Evolutionary conservation across 2,797 vertebrate genomes (phyloP), one percentile per base, ranked within the genome.

Genomic region (Gorsachius magnificus): DNA sequence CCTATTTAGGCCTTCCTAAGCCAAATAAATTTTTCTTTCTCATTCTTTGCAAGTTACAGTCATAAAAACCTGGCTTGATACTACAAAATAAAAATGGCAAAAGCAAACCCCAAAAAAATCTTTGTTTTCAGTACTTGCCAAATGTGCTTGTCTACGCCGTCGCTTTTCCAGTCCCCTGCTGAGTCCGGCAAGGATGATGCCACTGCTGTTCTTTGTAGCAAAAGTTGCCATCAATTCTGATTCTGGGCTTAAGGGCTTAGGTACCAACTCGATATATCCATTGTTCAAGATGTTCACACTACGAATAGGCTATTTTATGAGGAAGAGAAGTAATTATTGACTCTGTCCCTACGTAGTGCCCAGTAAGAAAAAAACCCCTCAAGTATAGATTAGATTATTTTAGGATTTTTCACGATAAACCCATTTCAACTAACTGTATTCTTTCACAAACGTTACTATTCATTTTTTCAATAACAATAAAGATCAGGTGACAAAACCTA

Each of bases 151-250:
- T 35, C 96, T 95, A 10, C 94, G 96, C 11, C 33, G 95, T 22
- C 97, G 97, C 70, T 95, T 98, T 53, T 97, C 92, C 9, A 60
- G 31, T 16, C 91, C 78, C 13, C 96, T 96, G 86, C 97, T 98
- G 45, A 99, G 95, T 20, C 98, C 98, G 19, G 98, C 98, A 89
- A 99, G 95, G 80, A 99, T 98, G 81, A 99, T 80, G 46, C 99
- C 99, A 21, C 97, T 99, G 86, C 98, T 98, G 85, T 98, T 99
- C 83, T 91, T 98, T 74, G 99, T 99, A 89, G 98, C 98, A 97
- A 99, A 99, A 76, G 99, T 99, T 83, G 98, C 98, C 97, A 99
- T 98, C 77, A 99, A 26, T 96, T 99, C 98, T 1, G 96, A 98
- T 80, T 99, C 98, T 38, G 98, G 98, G 50, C 91, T 92, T 35